Evolutionary conservation across 2,888 invertebrate species (phyloP), one percentile per base, ranked within the genome.

Genomic region (Bombyx huttoni): DNA sequence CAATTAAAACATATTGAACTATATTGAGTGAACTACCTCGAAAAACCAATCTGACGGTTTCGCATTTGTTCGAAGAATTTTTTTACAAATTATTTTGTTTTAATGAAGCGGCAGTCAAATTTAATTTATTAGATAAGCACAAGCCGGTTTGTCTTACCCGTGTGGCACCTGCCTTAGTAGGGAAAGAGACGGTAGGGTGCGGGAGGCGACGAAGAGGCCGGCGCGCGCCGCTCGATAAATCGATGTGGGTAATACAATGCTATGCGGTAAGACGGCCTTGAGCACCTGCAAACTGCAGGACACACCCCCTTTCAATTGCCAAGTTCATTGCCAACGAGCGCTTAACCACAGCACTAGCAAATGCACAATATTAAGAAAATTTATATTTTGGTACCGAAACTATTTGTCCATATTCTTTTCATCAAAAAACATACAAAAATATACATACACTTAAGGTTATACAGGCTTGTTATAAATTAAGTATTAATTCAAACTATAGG

Each of bases 191-290:
- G 70, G 65, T 53, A 65, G 70, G 70, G 71, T 58, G 68, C 65
- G 70, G 67, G 69, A 61, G 65, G 68, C 54, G 67, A 68, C 61
- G 58, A 66, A 67, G 73, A 65, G 73, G 78, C 63, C 81, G 81
- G 85, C 83, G 85, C 82, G 85, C 84, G 85, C 84, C 83, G 85
- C 69, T 86, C 87, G 77, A 86, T 87, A 87, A 86, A 88, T 87
- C 86, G 86, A 86, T 86, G 77, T 74, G 68, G 64, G 72, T 73
- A 77, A 78, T 78, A 84, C 77, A 82, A 80, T 78, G 77, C 70
- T 75, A 75, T 79, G 79, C 80, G 79, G 73, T 73, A 70, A 67
- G 67, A 64, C 74, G 82, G 77, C 86, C 85, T 86, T 86, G 86
- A 68, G 68, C 61, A 70, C 72, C 60, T 84, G 85, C 86, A 85